These are phyloP conservation scores for Acanthopleura granulata DNA, from an alignment of 2,888 invertebrate species.

Conservation along the genomic window DNA sequence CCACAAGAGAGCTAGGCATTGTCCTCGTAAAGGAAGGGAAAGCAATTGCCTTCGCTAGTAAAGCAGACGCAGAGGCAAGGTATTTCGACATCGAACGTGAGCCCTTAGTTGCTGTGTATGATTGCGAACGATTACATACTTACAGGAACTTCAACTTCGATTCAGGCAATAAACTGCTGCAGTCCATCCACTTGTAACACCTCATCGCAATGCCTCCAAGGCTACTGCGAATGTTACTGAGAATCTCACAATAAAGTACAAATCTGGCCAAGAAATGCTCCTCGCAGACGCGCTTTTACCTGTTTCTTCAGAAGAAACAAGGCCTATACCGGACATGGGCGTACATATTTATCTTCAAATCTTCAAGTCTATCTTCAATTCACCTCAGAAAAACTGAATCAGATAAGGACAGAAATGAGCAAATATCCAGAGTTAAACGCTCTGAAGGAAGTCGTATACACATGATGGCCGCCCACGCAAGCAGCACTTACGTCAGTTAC, in stretches of 20 bases:
- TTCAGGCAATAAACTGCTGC: conserved; percentile 32
- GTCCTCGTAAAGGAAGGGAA: conserved; percentile 27
- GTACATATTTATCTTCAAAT: conserved; percentile 23
- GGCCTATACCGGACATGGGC: conserved; percentile 22
- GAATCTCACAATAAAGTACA: conserved; percentile 27
- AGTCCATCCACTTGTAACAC: conserved; percentile 26
- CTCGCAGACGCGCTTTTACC: conserved; percentile 32
- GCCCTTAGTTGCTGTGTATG: conserved; percentile 34
- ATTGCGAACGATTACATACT: conserved; percentile 27
- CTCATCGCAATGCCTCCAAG: conserved; percentile 28
- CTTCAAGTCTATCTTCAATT: conserved; percentile 20
- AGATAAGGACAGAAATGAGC: conserved; percentile 14
- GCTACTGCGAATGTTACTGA: conserved; percentile 30
- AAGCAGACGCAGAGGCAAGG: conserved; percentile 24
- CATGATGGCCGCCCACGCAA: conserved; percentile 24
- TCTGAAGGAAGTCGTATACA: conserved; percentile 23
- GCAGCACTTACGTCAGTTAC: conserved; percentile 22
- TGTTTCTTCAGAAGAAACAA: conserved; percentile 9
- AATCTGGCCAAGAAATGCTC: conserved; percentile 31
- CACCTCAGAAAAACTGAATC: background rate
- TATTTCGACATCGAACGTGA: conserved; percentile 34
- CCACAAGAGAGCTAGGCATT: conserved; percentile 29
- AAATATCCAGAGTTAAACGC: conserved; percentile 23
- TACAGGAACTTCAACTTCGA: conserved; percentile 23
- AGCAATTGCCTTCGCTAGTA: conserved; percentile 29